Evolutionary conservation across 2,113 vertebrate species (phyloP).

Genomic region (Mesitornis unicolor): DNA sequence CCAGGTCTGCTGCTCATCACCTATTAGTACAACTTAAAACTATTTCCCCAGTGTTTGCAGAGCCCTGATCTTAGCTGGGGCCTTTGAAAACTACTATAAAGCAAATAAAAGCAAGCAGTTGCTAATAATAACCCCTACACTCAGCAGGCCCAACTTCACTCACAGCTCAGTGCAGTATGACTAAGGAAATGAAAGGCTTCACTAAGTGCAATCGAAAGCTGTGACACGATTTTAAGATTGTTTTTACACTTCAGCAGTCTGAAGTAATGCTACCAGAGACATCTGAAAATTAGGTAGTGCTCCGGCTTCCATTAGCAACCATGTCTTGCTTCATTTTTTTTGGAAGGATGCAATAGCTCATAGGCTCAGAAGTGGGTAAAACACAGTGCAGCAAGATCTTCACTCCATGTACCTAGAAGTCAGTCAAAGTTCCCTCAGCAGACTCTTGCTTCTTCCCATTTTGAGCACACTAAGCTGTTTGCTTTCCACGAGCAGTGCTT

Average conservation of each 20-base stretch:
- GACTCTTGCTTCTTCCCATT: not conserved
- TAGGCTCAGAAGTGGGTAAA: not conserved
- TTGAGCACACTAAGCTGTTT: not conserved
- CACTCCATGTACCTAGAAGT: not conserved
- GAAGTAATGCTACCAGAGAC: not conserved
- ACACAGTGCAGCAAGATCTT: not conserved
- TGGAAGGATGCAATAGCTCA: not conserved
- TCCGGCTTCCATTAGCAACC: not conserved
- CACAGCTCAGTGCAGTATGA: not conserved
- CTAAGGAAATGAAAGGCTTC: not conserved
- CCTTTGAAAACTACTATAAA: not conserved
- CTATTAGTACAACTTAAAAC: fast-evolving
- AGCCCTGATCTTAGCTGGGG: not conserved
- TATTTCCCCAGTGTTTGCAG: not conserved
- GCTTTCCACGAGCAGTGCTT: not conserved
- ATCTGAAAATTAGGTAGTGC: not conserved
- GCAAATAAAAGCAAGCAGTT: not conserved
- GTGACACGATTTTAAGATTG: not conserved
- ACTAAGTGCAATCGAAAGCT: not conserved
- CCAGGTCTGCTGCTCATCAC: not conserved
- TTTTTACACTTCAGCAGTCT: not conserved
- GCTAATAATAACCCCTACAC: not conserved
- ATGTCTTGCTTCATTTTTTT: fast-evolving
- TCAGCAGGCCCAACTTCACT: not conserved
- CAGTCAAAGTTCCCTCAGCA: not conserved